These are phyloP conservation scores for Hippocampus comes DNA, from an alignment of 2,113 vertebrate species.

Conservation along the genomic window DNA sequence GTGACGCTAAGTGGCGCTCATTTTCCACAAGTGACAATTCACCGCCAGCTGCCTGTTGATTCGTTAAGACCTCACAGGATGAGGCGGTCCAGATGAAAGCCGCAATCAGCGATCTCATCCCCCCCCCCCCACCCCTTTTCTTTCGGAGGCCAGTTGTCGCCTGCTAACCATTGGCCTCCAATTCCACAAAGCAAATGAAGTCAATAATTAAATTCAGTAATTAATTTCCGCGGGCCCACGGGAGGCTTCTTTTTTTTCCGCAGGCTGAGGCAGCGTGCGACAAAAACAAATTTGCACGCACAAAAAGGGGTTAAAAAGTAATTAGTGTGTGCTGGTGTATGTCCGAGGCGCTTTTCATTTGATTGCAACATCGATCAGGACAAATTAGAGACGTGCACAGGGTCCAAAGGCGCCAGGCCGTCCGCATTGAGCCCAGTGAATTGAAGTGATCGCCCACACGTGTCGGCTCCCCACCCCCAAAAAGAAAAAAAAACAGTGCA, in stretches of 20 bases:
- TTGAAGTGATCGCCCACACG: background rate
- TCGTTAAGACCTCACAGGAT: background rate
- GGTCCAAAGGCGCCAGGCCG: slow-evolving; percentile 19
- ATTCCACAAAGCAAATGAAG: slow-evolving; percentile 35
- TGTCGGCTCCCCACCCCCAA: slow-evolving; percentile 6
- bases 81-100: slow-evolving; percentile 7
- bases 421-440: background rate
- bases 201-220: slow-evolving; percentile 39
- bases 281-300: slow-evolving; percentile 28
- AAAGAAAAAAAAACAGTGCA: background rate
- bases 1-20: background rate
- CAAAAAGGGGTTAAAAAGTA: slow-evolving; percentile 39
- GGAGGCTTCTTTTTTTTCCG: slow-evolving; percentile 5
- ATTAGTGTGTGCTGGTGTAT: slow-evolving; percentile 36
- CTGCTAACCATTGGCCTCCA: background rate
- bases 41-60: background rate
- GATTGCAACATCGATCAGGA: slow-evolving; percentile 40
- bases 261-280: background rate
- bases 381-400: slow-evolving; percentile 27
- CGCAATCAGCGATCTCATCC: background rate
- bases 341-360: slow-evolving; percentile 26
- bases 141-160: background rate
- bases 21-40: background rate
- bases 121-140: background rate
- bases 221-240: slow-evolving; percentile 36